phyloP scores from a whole-genome alignment of 2,797 vertebrate species.

The Tragopan temminckii region DNA sequence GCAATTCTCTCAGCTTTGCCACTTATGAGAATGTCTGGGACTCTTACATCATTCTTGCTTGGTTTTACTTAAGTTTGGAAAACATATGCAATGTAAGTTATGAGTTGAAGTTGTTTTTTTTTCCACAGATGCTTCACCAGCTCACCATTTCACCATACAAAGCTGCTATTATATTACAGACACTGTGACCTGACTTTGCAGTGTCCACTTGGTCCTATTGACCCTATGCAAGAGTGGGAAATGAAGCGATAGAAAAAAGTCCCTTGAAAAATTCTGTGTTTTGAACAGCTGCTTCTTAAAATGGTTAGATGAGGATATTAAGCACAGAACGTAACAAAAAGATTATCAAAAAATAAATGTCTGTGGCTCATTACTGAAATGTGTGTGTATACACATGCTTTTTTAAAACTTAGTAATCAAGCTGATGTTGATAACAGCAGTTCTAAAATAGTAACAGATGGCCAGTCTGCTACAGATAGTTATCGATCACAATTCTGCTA shows the following conservation, averaged over 20 bases:
- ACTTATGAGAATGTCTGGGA: background rate
- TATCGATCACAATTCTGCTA: background rate
- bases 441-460: background rate
- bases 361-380: background rate
- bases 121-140: too few relatives aligned
- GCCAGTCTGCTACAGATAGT: background rate
- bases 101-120: background rate
- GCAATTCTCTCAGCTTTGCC: background rate
- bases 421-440: background rate
- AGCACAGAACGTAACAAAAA: background rate
- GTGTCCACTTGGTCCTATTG: background rate
- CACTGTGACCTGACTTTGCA: background rate
- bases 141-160: background rate
- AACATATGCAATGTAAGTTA: background rate
- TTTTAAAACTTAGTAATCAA: background rate
- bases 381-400: background rate
- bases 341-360: background rate
- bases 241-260: background rate
- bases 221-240: background rate
- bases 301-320: background rate
- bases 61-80: background rate
- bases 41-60: background rate
- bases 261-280: background rate
- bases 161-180: background rate
- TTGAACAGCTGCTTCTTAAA: constrained; percentile 7